These are phyloP conservation scores for Cyclura pinguis DNA, from an alignment of 2,797 vertebrate genomes.

Conservation along the genomic window DNA sequence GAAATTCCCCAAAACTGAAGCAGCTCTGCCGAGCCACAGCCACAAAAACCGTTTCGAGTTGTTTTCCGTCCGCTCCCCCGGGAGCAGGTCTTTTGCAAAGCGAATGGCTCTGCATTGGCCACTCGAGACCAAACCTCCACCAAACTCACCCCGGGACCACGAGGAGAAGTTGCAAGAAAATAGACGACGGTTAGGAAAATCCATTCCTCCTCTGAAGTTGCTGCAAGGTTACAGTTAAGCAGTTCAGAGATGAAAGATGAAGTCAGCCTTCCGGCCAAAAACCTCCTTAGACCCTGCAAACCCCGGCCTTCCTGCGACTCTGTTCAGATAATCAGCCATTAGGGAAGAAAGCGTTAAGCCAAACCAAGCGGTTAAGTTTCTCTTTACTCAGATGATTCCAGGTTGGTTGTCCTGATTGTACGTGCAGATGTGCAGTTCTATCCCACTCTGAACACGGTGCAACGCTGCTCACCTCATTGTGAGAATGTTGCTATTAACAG, in stretches of 20 bases:
- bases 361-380: not conserved
- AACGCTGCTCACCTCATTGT: no score
- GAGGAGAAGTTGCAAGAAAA: no score
- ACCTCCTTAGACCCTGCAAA: not conserved
- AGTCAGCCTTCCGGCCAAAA: not conserved
- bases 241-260: no score
- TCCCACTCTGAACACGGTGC: no score
- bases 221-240: no score
- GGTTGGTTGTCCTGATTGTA: not conserved
- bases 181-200: no score
- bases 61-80: not conserved
- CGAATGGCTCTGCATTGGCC: not conserved
- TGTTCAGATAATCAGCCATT: not conserved
- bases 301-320: not conserved
- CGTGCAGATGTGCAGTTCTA: no score
- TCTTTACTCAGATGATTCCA: not conserved
- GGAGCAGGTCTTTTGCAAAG: not conserved
- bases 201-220: no score
- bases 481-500: no score
- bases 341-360: not conserved
- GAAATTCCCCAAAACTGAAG: not conserved
- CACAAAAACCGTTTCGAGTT: no score
- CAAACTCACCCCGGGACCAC: not conserved
- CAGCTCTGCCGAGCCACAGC: no score
- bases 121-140: not conserved